Evolutionary conservation across 2,797 vertebrate genomes (phyloP).

Genomic region (Lepilemur septentrionalis): DNA sequence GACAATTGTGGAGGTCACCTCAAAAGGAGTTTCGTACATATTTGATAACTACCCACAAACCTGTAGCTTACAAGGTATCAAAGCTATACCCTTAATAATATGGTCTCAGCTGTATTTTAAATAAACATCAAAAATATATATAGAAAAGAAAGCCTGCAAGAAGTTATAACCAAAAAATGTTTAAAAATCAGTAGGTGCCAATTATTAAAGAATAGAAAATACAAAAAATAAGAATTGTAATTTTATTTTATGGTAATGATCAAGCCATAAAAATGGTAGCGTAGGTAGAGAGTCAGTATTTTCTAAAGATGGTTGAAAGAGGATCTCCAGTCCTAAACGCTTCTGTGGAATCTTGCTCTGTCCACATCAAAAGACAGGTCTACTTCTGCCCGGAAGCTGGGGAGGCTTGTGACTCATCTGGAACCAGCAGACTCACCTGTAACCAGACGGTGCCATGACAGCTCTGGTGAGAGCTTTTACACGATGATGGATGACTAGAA

Average conservation of each 20-base stretch:
- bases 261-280: neutral
- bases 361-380: rapidly evolving
- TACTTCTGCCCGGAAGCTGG: neutral
- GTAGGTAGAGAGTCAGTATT: neutral
- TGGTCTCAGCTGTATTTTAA: neutral
- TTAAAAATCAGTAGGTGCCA: neutral
- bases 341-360: too few relatives aligned
- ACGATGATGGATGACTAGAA: rapidly evolving
- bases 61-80: neutral
- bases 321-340: neutral
- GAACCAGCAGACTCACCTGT: neutral
- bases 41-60: neutral
- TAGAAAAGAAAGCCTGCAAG: neutral
- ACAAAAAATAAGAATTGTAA: neutral
- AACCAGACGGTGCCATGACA: neutral
- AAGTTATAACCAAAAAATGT: neutral
- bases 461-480: neutral
- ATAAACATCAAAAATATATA: neutral
- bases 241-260: neutral
- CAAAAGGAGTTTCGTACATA: neutral
- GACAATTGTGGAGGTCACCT: neutral
- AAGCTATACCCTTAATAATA: neutral
- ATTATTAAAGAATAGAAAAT: neutral
- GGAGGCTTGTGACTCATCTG: neutral
- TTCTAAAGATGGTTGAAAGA: neutral